Base-by-base conservation (phyloP, 1,140 invertebrate species). In the Dreissena polymorpha region DNA sequence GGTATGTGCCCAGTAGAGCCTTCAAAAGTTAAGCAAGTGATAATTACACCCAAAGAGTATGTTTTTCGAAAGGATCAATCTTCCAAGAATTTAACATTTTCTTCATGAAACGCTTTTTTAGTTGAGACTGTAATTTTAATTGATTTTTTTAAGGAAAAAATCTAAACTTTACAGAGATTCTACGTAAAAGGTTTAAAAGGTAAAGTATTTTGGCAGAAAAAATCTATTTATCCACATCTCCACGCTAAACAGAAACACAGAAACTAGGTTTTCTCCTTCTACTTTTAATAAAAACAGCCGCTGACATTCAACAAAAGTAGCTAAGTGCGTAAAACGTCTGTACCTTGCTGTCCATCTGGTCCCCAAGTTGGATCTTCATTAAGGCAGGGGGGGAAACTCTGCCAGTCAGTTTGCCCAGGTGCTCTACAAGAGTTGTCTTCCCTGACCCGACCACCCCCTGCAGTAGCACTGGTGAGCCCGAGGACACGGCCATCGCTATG, bases 281-380 rank as follows among this genome's bases (percentile, higher is more conserved):
- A 5, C 39, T 39, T 39, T 5, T 39, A 39, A 5, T 39, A 39
- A 39, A 39, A 39, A 39, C 39, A 39, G 39, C 39, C 39, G 39
- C 8, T 39, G 2, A 39, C 8, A 39, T 39, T 39, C 8, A 5
- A 8, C 8, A 2, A 2, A 39, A 39, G 39, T 39, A 39, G 3
- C 39, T 8, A 5, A 39, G 39, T 5, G 39, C 39, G 8, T 39
- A 39, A 39, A 39, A 39, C 39, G 3, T 39, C 39, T 10, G 21
- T 85, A 94, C 94, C 94, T 98, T 97, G 70, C 97, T 97, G 92
- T 99, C 99, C 21, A 97, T 98, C 93, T 99, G 98, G 94, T 99
- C 98, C 5, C 98, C 97, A 8, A 99, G 93, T 91, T 99, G 98
- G 49, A 99, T 95, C 93, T 97, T 97, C 65, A 97, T 89, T 12